Evolutionary conservation across 2,888 invertebrate genomes (phyloP), one percentile per base, ranked within the genome.

Genomic region (Oxystoma pomonae): DNA sequence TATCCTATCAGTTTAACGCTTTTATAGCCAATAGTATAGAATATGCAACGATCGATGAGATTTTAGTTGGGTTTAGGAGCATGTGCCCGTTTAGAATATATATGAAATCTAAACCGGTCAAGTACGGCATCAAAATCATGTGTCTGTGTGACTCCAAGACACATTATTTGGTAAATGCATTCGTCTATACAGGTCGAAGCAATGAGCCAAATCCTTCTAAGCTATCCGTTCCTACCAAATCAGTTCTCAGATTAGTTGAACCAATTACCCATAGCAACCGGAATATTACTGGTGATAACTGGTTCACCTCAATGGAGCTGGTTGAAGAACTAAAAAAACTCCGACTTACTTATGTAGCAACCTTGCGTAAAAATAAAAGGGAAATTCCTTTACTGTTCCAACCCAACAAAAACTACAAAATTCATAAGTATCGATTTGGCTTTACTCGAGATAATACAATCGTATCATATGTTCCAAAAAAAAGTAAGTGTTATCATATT

Each of bases 321-420:
- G n/a, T n/a, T n/a, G n/a, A n/a, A n/a, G n/a, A n/a, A n/a, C n/a
- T n/a, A n/a, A n/a, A n/a, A n/a, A n/a, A n/a, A n/a, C n/a, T n/a
- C n/a, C n/a, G n/a, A n/a, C n/a, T n/a, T n/a, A n/a, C n/a, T n/a
- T 68, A 68, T 61, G 67, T 72, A 7, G 71, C 72, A 1, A 71
- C 72, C 7, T 58, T 73, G 63, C 69, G 65, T 58, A 74, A 71
- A 67, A 73, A 74, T 58, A 74, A 73, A 67, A 64, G 64, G 51
- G 69, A 71, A 64, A 71, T 74, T 62, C 73, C 72, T 21, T 17
- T 60, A 55, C 65, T 71, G 65, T 74, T 75, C 68, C 65, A 68
- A 58, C 70, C 72, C 20, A 57, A 62, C 21, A 66, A 65, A 62
- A 57, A 53, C 58, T 55, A 61, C 58, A 2, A 58, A 21, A 49